A percentile compares a stretch with the other conserved stretches of the same genome.
Evolutionary conservation across 2,888 invertebrate species (phyloP).

Genomic region (Drosophila anomelani): DNA sequence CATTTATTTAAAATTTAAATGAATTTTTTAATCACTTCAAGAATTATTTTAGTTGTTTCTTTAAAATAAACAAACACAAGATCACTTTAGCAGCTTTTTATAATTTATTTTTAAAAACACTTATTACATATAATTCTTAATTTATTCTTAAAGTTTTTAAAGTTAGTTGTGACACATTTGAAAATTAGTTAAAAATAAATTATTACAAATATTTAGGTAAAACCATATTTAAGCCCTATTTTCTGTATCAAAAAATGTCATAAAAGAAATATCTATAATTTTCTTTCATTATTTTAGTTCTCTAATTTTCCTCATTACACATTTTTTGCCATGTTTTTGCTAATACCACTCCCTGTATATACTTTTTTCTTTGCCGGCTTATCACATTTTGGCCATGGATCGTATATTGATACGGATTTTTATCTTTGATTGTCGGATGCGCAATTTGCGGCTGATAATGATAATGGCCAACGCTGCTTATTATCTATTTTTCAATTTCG

Average conservation of each 20-base stretch:
- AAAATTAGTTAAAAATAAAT: no score
- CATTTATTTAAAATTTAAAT: neutral
- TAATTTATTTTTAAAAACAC: no score
- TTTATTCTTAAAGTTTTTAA: no score
- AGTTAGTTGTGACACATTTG: no score
- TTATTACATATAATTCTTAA: no score
- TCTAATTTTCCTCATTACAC: neutral
- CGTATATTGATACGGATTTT: constrained; percentile 60
- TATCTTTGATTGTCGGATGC: constrained; percentile 60
- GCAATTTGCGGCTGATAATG: constrained; percentile 65
- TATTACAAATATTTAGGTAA: no score
- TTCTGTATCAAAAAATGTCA: no score
- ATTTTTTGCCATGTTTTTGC: neutral
- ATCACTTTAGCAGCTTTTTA: no score
- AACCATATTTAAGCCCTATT: no score
- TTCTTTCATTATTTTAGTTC: neutral
- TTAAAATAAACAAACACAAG: no score
- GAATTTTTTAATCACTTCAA: neutral
- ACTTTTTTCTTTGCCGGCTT: constrained; percentile 38
- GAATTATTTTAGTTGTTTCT: neutral
- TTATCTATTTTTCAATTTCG: constrained; percentile 44
- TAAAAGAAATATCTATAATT: no score
- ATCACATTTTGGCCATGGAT: constrained; percentile 43
- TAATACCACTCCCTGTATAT: constrained; percentile 19
- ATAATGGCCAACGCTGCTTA: constrained; percentile 33